Percentiles rank a stretch among this genome's conserved stretches.
phyloP scores from a whole-genome alignment of 2,113 vertebrate genomes.

The Gobiocypris rarus region DNA sequence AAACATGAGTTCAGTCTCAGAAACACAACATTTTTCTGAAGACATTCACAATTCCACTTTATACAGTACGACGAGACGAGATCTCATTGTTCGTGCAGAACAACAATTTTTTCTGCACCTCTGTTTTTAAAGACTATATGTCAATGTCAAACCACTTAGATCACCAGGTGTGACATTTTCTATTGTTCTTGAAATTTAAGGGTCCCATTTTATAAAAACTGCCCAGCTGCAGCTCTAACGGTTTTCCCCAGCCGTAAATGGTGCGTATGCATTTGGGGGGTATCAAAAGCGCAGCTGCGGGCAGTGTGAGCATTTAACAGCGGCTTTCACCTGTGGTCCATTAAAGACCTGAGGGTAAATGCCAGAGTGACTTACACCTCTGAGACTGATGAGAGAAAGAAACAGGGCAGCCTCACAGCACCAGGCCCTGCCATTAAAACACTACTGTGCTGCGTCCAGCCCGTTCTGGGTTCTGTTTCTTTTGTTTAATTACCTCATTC shows the following conservation, averaged over 20 bases:
- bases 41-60: background rate
- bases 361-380: slow-evolving; percentile 55
- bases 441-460: slow-evolving; percentile 13
- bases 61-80: background rate
- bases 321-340: slow-evolving; percentile 58
- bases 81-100: background rate
- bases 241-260: slow-evolving; percentile 40
- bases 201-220: background rate
- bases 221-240: slow-evolving; percentile 17
- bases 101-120: background rate
- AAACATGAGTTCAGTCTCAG: background rate
- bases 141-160: background rate
- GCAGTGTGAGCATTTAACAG: slow-evolving; percentile 47
- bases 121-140: background rate
- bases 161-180: slow-evolving; percentile 30
- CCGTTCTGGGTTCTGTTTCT: background rate
- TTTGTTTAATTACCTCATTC: background rate
- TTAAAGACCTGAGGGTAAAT: slow-evolving; percentile 63
- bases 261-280: slow-evolving; percentile 31
- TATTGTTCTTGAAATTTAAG: slow-evolving; percentile 33
- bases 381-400: slow-evolving; percentile 49
- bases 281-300: slow-evolving; percentile 58
- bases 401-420: slow-evolving; percentile 9
- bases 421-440: slow-evolving; percentile 42
- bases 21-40: background rate